Base-by-base conservation (phyloP, 1,140 invertebrate genomes). In the Diabrotica virgifera region DNA sequence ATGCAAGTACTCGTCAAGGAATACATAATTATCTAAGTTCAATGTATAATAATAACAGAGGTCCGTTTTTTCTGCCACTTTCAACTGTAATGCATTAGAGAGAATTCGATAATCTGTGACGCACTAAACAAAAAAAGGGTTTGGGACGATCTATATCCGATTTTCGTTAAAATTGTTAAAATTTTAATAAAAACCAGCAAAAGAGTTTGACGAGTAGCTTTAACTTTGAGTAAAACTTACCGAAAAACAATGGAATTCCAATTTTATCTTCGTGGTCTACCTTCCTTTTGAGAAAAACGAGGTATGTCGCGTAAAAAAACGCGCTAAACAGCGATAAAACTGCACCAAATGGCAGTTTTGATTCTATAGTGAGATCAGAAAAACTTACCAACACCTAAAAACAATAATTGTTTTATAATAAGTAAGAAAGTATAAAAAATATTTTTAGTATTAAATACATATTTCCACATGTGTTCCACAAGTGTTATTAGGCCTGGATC, bases 221-320 rank as follows among this genome's bases (percentile, higher is more conserved):
- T 9, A 50, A 9, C 9, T 50, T 50, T 11, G 5, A 55, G 40
- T 14, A 40, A 60, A 61, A 72, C 80, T 82, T 78, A 91, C 90
- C 93, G 82, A 95, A 95, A 80, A 95, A 95, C 84, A 95, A 87
- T 38, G 91, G 90, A 77, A 95, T 90, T 79, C 95, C 91, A 76
- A 95, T 86, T 79, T 91, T 91, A 72, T 94, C 91, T 80, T 95
- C 93, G 73, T 91, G 87, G 73, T 92, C 89, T 10, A 93, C 90
- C 80, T 90, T 90, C 73, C 88, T 83, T 72, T 88, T 84, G 2
- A 96, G 81, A 72, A 93, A 89, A 56, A 95, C 93, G 66, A 95
- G 82, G 79, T 94, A 95, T 9, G 86, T 81, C 35, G 93, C 90
- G 82, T 94, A 94, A 69, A 92, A 89, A 74, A 94, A 86, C 62